These are phyloP conservation scores for Agonum fuliginosum DNA, from an alignment of 2,888 invertebrate species.

Conservation along the genomic window DNA sequence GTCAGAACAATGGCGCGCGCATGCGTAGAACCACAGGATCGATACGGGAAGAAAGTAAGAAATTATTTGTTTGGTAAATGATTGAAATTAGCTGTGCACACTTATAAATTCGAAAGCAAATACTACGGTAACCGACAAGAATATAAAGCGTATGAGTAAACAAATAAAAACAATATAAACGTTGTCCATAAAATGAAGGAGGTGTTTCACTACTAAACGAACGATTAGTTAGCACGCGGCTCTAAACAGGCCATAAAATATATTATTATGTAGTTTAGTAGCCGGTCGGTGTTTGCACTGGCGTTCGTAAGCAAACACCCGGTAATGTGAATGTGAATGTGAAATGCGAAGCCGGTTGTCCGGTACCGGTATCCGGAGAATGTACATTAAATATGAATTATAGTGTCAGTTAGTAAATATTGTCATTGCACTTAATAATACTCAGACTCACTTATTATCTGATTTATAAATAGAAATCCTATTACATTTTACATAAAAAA, in stretches of 20 bases:
- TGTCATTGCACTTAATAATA: conserved; percentile 27
- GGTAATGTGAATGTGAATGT: conserved; percentile 34
- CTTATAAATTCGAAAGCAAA: conserved; percentile 47
- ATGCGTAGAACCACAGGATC: conserved; percentile 49
- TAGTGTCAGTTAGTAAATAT: conserved; percentile 54
- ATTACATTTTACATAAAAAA: no score
- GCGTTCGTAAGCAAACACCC: conserved; percentile 48
- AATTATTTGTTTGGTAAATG: conserved; percentile 10
- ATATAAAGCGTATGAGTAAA: conserved; percentile 45
- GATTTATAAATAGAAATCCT: no score
- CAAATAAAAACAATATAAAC: conserved; percentile 56
- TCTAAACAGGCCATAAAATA: conserved; percentile 58
- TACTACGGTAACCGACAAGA: conserved; percentile 8
- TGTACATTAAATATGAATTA: conserved; percentile 57
- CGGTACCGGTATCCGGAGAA: conserved; percentile 37
- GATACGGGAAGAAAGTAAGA: conserved; percentile 2
- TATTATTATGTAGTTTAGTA: conserved; percentile 60
- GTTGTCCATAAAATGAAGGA: conserved; percentile 52
- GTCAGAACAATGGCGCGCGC: conserved; percentile 53
- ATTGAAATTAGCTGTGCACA: conserved; percentile 4
- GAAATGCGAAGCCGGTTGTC: conserved; percentile 52
- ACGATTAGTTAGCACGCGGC: conserved; percentile 57
- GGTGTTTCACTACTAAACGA: conserved; percentile 51
- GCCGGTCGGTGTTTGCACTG: conserved; percentile 49
- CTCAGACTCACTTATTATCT: neutral